Conservation (phyloP, 2,113 vertebrate species). For the Rhombomys opimus region DNA sequence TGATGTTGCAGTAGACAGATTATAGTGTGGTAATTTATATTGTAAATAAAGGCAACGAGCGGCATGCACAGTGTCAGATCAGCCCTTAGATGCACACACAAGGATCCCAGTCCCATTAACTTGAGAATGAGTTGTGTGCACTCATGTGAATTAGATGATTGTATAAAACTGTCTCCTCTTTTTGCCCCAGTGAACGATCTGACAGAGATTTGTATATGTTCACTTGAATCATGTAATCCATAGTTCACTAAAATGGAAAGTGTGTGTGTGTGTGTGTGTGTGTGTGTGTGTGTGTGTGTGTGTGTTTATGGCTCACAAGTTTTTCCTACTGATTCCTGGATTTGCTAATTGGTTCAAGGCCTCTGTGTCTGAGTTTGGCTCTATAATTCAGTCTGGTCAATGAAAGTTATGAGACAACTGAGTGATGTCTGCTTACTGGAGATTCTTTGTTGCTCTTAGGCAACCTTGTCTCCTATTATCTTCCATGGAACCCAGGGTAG, state of each 20-base stretch:
- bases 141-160: slow-evolving; percentile 66
- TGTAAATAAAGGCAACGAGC: slow-evolving; percentile 71
- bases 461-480: background rate
- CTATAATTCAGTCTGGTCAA: background rate
- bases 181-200: background rate
- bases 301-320: background rate
- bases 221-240: background rate
- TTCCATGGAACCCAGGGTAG: background rate
- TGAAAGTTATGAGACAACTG: background rate
- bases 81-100: slow-evolving; percentile 63
- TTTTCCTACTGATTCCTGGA: background rate
- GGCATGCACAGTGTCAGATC: slow-evolving; percentile 40
- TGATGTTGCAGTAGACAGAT: slow-evolving; percentile 60
- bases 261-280: background rate
- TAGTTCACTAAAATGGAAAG: background rate
- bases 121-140: slow-evolving; percentile 51
- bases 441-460: background rate
- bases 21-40: slow-evolving; percentile 72
- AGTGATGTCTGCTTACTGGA: background rate
- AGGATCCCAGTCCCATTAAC: slow-evolving; percentile 44
- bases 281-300: background rate
- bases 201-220: background rate
- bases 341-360: background rate
- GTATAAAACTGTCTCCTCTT: background rate
- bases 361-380: background rate